These are phyloP conservation scores for Panthera uncia DNA, from an alignment of 2,113 vertebrate species.

Conservation along the genomic window DNA sequence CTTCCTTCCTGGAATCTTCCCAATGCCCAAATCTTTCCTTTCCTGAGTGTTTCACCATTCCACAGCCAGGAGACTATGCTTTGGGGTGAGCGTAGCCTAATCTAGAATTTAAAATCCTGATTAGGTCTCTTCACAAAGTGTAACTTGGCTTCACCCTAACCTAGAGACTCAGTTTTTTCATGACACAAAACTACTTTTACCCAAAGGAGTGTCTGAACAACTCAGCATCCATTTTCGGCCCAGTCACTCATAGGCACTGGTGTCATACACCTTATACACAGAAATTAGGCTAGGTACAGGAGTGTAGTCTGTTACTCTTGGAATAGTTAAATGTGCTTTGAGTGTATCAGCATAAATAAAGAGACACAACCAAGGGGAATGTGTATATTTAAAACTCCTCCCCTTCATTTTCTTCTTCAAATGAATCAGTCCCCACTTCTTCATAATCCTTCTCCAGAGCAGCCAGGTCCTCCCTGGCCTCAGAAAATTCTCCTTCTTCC, in stretches of 20 bases:
- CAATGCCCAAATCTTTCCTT: background rate
- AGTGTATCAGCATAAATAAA: background rate
- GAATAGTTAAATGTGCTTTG: background rate
- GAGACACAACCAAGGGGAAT: conserved; percentile 37
- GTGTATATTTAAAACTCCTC: conserved; percentile 81
- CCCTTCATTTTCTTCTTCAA: conserved; percentile 87
- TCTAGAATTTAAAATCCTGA: background rate
- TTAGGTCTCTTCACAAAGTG: background rate
- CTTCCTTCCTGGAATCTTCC: background rate
- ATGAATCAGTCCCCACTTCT: conserved; percentile 88
- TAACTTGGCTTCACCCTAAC: background rate
- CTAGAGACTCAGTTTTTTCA: background rate
- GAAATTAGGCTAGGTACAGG: background rate
- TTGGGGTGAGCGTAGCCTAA: background rate
- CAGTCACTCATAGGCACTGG: background rate
- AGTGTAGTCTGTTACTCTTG: background rate
- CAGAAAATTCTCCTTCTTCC: conserved; percentile 89
- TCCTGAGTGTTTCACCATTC: background rate
- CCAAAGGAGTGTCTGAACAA: background rate
- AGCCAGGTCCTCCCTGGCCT: conserved; percentile 89
- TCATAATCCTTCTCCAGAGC: conserved; percentile 91
- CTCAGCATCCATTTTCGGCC: background rate
- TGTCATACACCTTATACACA: background rate
- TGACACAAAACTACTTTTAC: background rate
- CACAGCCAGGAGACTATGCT: background rate